phyloP scores from a whole-genome alignment of 2,113 vertebrate species.

The Brachyhypopomus occidentalis region DNA sequence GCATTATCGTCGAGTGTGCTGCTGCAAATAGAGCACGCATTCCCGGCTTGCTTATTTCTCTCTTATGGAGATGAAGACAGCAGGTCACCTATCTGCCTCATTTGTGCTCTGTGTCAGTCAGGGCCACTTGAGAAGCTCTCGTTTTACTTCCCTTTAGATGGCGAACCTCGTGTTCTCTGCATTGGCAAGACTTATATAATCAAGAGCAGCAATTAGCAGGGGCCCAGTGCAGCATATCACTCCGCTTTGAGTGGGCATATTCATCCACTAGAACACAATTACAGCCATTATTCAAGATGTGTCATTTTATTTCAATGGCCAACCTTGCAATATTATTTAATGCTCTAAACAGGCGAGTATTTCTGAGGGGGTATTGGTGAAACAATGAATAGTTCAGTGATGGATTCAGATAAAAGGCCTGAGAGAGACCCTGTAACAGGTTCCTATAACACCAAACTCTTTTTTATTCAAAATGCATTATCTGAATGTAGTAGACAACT shows the following conservation, averaged over 20 bases:
- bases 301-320: slow-evolving; percentile 22
- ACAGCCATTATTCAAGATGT: slow-evolving; percentile 26
- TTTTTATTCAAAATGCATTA: not conserved
- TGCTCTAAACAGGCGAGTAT: slow-evolving; percentile 13
- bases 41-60: slow-evolving; percentile 17
- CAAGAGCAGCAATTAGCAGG: slow-evolving; percentile 36
- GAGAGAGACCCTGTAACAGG: not conserved
- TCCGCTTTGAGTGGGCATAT: slow-evolving; percentile 19
- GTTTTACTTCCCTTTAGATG: slow-evolving; percentile 39
- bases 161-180: slow-evolving; percentile 22
- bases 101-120: slow-evolving; percentile 22
- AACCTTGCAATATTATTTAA: slow-evolving; percentile 6
- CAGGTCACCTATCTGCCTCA: slow-evolving; percentile 14
- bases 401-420: not conserved
- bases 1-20: not conserved
- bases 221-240: slow-evolving; percentile 1
- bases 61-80: slow-evolving; percentile 4
- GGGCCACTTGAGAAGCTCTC: slow-evolving; percentile 29
- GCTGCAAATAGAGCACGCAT: not conserved
- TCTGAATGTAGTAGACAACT: not conserved
- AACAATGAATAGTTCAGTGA: not conserved
- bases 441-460: not conserved
- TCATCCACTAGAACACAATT: slow-evolving; percentile 35
- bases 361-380: not conserved
- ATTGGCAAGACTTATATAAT: slow-evolving; percentile 25